Percentiles rank a stretch among this genome's conserved stretches.
Evolutionary conservation across 2,113 vertebrate species (phyloP).

Genomic region (Gadus macrocephalus): DNA sequence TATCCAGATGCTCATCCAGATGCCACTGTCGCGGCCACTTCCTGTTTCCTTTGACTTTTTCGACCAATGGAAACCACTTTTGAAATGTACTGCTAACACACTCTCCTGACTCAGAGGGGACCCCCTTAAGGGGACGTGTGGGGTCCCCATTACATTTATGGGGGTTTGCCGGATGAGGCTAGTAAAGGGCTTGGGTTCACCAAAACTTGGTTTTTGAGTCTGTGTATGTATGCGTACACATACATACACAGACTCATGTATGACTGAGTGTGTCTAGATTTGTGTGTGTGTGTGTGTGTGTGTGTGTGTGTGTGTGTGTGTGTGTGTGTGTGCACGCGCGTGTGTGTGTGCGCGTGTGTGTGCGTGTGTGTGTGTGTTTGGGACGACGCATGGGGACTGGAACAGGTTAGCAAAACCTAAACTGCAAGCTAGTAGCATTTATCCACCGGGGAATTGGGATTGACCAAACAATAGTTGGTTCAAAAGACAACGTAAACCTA

Average conservation of each 20-base stretch:
- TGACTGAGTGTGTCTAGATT: neutral
- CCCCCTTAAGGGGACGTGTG: too few species aligned
- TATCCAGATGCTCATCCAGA: constrained; percentile 65
- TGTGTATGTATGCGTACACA: neutral
- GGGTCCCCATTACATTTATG: too few species aligned
- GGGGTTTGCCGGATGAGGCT: too few species aligned
- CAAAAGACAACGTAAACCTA: too few species aligned
- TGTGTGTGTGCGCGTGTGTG: constrained; percentile 2
- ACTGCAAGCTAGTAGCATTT: too few species aligned
- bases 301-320: constrained; percentile 3
- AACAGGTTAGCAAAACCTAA: too few species aligned
- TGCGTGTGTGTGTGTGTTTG: neutral
- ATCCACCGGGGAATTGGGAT: too few species aligned
- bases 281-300: neutral
- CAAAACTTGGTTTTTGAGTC: neutral
- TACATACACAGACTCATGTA: too few species aligned
- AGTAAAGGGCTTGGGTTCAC: neutral
- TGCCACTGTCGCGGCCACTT: constrained; percentile 55
- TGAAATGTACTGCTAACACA: neutral
- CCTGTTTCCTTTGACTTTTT: constrained; percentile 41
- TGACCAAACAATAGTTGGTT: too few species aligned
- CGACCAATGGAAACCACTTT: neutral
- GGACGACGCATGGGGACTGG: too few species aligned
- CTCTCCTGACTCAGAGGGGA: too few species aligned
- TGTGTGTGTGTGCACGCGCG: constrained; percentile 17